These are phyloP conservation scores for Tragelaphus imberbis DNA, from an alignment of 2,113 vertebrate species.

Conservation along the genomic window DNA sequence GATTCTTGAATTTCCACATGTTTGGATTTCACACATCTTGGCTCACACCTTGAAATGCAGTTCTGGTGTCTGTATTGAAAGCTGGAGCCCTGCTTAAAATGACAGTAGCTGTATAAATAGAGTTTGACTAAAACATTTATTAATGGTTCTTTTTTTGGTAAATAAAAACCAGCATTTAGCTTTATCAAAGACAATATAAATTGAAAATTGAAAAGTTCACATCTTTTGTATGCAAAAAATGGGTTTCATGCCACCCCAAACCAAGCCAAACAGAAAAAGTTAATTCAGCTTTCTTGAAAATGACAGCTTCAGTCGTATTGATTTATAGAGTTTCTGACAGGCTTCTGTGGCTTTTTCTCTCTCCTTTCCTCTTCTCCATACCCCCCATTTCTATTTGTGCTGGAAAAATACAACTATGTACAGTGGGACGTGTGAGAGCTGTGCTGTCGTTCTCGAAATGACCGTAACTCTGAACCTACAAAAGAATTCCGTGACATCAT, in stretches of 20 bases:
- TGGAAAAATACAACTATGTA: neutral
- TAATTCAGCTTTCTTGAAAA: slow-evolving; percentile 32
- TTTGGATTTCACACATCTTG: slow-evolving; percentile 6
- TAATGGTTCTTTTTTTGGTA: slow-evolving; percentile 23
- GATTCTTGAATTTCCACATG: slow-evolving; percentile 5
- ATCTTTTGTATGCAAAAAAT: slow-evolving; percentile 45
- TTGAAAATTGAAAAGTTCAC: slow-evolving; percentile 59
- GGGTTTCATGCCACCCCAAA: neutral
- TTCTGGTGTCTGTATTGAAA: neutral
- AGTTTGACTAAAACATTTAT: slow-evolving; percentile 36
- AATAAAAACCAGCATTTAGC: slow-evolving; percentile 30
- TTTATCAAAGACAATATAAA: slow-evolving; percentile 37
- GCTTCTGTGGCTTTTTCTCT: neutral
- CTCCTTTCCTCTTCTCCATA: neutral
- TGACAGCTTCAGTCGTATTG: slow-evolving; percentile 13
- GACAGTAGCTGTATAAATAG: slow-evolving; percentile 33
- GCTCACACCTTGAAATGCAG: neutral
- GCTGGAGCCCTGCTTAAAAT: slow-evolving; percentile 17
- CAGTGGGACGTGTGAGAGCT: neutral
- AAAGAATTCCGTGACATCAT: neutral
- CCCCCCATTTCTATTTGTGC: neutral
- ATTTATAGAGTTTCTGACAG: neutral
- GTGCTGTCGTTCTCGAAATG: slow-evolving; percentile 1
- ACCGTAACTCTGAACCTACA: neutral
- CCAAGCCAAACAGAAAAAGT: slow-evolving; percentile 26